These are phyloP conservation scores for Hypomecis atomaria DNA, from an alignment of 2,888 invertebrate species.

Conservation along the genomic window DNA sequence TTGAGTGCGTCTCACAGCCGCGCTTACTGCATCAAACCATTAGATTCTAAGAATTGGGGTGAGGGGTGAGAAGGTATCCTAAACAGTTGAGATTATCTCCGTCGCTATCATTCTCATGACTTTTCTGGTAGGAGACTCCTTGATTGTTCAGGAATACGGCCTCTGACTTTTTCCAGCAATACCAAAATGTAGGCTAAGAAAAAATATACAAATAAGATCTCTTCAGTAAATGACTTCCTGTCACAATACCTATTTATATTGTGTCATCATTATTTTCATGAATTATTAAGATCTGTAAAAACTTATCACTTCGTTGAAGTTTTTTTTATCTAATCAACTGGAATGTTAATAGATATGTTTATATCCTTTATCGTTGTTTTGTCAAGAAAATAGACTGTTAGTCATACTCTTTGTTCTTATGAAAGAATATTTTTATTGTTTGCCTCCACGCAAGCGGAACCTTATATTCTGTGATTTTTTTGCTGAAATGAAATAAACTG, in stretches of 20 bases:
- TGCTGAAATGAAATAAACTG: not conserved
- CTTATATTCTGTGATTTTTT: constrained; percentile 2
- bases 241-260: not conserved
- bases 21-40: too few relatives aligned
- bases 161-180: too few relatives aligned
- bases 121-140: too few relatives aligned
- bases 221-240: too few relatives aligned
- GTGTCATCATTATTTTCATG: not conserved
- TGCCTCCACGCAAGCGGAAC: not conserved
- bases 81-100: too few relatives aligned
- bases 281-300: constrained; percentile 30
- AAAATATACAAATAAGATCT: too few relatives aligned
- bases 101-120: too few relatives aligned
- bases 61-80: too few relatives aligned
- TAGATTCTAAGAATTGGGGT: too few relatives aligned
- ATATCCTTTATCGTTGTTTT: constrained; percentile 4
- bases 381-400: constrained; percentile 1
- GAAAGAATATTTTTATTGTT: not conserved
- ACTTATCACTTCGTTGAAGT: constrained; percentile 27
- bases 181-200: too few relatives aligned
- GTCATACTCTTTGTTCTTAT: constrained; percentile 1
- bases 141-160: too few relatives aligned
- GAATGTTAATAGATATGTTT: constrained; percentile 15
- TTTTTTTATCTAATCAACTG: constrained; percentile 29
- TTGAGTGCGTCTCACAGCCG: too few relatives aligned